Evolutionary conservation across 2,888 invertebrate species (phyloP).

Genomic region (Limnephilus marmoratus): DNA sequence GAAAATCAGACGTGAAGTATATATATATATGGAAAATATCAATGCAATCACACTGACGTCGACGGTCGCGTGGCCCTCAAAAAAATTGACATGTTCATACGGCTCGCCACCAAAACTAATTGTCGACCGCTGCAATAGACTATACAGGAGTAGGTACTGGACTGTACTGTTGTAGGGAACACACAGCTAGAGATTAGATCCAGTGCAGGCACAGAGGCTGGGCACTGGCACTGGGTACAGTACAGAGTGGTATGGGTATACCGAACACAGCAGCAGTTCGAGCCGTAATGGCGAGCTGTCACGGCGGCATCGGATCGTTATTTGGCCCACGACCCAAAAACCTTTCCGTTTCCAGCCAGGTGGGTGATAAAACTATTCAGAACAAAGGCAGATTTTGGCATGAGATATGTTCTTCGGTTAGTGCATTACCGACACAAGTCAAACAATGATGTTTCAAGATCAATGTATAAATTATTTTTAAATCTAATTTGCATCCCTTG

Average conservation of each 20-base stretch:
- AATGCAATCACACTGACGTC: too few species aligned
- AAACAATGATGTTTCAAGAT: not conserved
- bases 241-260: not conserved
- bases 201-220: not conserved
- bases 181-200: not conserved
- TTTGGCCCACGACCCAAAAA: conserved; percentile 55
- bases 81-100: too few species aligned
- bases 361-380: conserved; percentile 40
- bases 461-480: too few species aligned
- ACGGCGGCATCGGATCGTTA: conserved; percentile 53
- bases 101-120: too few species aligned
- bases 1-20: too few species aligned
- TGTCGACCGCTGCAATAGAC: not conserved
- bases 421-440: not conserved
- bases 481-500: not conserved
- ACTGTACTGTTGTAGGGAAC: not conserved
- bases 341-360: conserved; percentile 34
- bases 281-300: conserved; percentile 46
- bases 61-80: too few species aligned
- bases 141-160: not conserved
- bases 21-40: too few species aligned
- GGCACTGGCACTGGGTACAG: not conserved
- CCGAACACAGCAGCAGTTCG: conserved; percentile 6
- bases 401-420: not conserved
- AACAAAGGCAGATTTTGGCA: conserved; percentile 13